These are phyloP conservation scores for Thamnophis sirtalis DNA, from an alignment of 2,113 vertebrate genomes.

Conservation along the genomic window DNA sequence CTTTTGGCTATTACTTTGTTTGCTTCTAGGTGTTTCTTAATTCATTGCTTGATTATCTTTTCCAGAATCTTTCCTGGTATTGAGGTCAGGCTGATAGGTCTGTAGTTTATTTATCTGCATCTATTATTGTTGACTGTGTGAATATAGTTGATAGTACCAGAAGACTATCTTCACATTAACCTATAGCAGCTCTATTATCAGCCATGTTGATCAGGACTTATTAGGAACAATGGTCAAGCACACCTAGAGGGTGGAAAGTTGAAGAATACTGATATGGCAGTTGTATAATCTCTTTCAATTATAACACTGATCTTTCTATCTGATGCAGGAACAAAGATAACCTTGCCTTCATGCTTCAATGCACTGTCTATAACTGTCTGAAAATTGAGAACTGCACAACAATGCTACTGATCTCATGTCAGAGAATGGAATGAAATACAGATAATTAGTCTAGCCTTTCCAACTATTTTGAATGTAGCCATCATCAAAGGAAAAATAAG, in stretches of 20 bases:
- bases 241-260: background rate
- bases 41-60: too few relatives aligned
- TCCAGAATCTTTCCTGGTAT: too few relatives aligned
- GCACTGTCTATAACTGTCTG: background rate
- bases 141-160: background rate
- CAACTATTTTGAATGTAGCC: constrained; percentile 21
- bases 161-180: background rate
- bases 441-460: constrained; percentile 37
- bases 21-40: too few relatives aligned
- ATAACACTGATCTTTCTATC: background rate
- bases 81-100: too few relatives aligned
- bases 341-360: constrained; percentile 19
- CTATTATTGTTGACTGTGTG: background rate
- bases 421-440: constrained; percentile 36
- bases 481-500: constrained; percentile 32
- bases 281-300: background rate
- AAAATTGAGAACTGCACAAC: constrained; percentile 17
- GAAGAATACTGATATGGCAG: background rate
- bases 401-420: constrained; percentile 34
- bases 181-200: background rate
- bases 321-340: constrained; percentile 4
- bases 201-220: background rate
- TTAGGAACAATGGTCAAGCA: background rate
- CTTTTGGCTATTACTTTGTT: too few relatives aligned
- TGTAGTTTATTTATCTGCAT: too few relatives aligned